Conservation (phyloP, 2,113 vertebrate species). For the Hassar affinis region DNA sequence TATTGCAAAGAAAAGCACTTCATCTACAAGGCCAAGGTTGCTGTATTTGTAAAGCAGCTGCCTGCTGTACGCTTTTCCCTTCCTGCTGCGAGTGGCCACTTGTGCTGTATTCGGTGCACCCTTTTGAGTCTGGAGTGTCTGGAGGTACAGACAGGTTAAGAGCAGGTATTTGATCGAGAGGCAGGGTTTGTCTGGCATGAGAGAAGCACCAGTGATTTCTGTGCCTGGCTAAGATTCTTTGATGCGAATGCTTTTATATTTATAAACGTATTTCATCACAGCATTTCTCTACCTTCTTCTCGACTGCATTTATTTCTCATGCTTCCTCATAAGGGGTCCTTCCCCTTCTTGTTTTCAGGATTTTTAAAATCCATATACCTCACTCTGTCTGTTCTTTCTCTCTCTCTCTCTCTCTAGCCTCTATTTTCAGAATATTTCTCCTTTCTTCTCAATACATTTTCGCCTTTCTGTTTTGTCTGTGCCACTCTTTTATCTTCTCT, state of each 20-base stretch:
- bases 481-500: neutral
- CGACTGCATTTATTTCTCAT: neutral
- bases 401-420: neutral
- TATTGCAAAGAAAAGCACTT: conserved; percentile 15
- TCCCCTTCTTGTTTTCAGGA: neutral
- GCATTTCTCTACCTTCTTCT: conserved; percentile 52
- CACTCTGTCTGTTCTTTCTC: conserved; percentile 34
- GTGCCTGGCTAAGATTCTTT: conserved; percentile 53
- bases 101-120: conserved; percentile 15
- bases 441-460: neutral
- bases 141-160: conserved; percentile 31
- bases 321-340: neutral
- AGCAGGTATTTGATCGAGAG: conserved; percentile 25
- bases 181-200: conserved; percentile 17
- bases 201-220: conserved; percentile 41
- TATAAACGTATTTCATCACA: conserved; percentile 51
- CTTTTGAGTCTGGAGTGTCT: conserved; percentile 27
- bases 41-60: neutral
- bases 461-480: neutral
- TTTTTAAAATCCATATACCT: neutral
- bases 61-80: neutral
- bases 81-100: conserved; percentile 24
- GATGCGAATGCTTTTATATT: neutral
- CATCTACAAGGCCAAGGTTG: conserved; percentile 22
- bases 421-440: neutral